phyloP scores from a whole-genome alignment of 2,113 vertebrate genomes.

The Mormoops blainvillei region DNA sequence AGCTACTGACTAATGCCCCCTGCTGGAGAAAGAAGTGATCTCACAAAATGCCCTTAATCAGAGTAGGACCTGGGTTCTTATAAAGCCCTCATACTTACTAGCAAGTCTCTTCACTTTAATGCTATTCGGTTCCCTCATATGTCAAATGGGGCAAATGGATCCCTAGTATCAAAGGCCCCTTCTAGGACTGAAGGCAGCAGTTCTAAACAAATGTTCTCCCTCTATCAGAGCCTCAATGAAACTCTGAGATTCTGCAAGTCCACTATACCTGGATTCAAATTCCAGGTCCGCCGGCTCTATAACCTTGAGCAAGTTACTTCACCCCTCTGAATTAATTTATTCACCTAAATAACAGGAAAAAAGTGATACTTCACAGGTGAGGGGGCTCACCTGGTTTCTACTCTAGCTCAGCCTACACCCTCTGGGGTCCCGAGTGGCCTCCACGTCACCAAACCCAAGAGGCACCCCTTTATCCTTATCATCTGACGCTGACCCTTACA shows the following conservation, averaged over 20 bases:
- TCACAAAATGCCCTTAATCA: background rate
- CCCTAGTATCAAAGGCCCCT: background rate
- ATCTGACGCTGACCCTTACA: background rate
- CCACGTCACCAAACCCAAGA: background rate
- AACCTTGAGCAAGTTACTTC: background rate
- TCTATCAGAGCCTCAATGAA: background rate
- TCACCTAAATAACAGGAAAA: background rate
- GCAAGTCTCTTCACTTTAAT: background rate
- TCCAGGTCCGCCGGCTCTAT: background rate
- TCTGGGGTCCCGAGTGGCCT: background rate
- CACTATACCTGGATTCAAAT: background rate
- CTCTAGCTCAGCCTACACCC: background rate
- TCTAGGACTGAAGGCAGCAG: background rate
- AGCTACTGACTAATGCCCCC: background rate
- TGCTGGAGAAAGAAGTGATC: background rate
- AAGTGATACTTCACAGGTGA: background rate
- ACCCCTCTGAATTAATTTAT: background rate
- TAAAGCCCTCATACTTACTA: background rate
- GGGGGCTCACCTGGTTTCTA: background rate
- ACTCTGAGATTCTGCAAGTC: background rate
- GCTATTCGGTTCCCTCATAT: background rate
- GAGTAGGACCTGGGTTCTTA: background rate
- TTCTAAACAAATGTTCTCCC: background rate
- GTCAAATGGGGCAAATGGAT: background rate
- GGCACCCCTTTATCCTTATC: background rate